phyloP scores from a whole-genome alignment of 2,888 invertebrate species.

The Caenorhabditis virilis region DNA sequence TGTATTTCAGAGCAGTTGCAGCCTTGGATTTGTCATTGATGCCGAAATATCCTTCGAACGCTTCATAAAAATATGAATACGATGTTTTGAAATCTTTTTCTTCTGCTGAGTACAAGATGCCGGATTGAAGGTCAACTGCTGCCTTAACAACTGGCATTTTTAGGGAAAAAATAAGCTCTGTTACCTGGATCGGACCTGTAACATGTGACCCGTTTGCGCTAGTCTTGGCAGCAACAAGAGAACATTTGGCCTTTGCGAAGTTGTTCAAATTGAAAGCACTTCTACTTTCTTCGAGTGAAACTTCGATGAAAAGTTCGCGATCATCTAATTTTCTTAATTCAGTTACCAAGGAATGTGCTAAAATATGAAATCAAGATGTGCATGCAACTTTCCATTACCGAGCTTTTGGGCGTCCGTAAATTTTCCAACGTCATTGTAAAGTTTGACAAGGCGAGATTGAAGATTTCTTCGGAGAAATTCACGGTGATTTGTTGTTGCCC shows the following conservation, averaged over 20 bases:
- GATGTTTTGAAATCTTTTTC: constrained; percentile 99
- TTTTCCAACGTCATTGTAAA: constrained; percentile 75
- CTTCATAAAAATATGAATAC: constrained; percentile 98
- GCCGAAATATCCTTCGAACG: constrained; percentile 91
- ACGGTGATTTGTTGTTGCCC: constrained; percentile 96
- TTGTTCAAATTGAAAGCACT: constrained; percentile 91
- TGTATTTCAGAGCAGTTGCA: constrained; percentile 93
- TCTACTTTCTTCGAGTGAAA: constrained; percentile 95
- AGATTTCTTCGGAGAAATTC: constrained; percentile 94
- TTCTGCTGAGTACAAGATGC: constrained; percentile 96
- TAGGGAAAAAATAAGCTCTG: not conserved
- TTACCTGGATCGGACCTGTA: constrained; percentile 78
- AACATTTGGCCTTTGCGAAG: constrained; percentile 77
- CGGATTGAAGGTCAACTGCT: constrained; percentile 92
- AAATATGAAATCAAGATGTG: constrained; percentile 5
- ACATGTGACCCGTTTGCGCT: constrained; percentile 99
- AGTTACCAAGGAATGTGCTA: constrained; percentile 77
- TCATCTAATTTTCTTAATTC: constrained; percentile 98
- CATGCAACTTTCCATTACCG: constrained; percentile 58
- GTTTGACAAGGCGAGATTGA: constrained; percentile 90
- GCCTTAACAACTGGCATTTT: constrained; percentile 78
- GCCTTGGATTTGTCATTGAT: constrained; percentile 86
- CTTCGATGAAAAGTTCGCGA: constrained; percentile 96
- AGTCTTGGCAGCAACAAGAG: constrained; percentile 93
- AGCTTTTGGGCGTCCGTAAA: constrained; percentile 67